Evolutionary conservation across 2,888 invertebrate genomes (phyloP).

Genomic region (Phragmatobia fuliginosa): DNA sequence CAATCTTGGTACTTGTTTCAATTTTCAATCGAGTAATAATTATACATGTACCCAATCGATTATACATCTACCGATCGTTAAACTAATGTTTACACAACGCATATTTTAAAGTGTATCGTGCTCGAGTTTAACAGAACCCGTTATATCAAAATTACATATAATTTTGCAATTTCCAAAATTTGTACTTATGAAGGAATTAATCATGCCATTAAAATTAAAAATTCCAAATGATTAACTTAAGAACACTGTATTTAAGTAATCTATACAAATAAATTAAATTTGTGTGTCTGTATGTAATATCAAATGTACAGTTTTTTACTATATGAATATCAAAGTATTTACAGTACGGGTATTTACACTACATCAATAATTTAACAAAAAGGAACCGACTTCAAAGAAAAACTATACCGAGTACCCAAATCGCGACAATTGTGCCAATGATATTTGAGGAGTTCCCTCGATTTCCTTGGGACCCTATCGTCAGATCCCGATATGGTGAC

Average conservation of each 20-base stretch:
- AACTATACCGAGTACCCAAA: no score
- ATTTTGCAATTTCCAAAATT: conserved; percentile 37
- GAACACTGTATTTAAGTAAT: conserved; percentile 45
- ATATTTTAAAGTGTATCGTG: conserved; percentile 14
- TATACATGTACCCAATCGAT: neutral
- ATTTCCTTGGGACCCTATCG: no score
- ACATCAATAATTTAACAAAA: no score
- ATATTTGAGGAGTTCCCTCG: no score
- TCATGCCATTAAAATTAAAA: conserved; percentile 42
- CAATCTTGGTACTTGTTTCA: neutral
- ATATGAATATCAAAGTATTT: no score
- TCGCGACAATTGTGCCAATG: no score
- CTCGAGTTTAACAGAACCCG: conserved; percentile 17
- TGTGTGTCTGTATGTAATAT: no score
- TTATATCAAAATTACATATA: conserved; percentile 40
- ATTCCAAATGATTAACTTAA: conserved; percentile 32
- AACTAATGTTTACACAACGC: conserved; percentile 9
- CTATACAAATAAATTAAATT: conserved; percentile 33
- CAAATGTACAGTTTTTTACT: no score
- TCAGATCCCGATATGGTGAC: no score
- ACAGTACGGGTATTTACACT: no score
- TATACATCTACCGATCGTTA: conserved; percentile 9
- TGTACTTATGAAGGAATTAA: conserved; percentile 34
- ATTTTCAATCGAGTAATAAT: no score
- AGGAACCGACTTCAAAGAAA: no score